Conservation (phyloP, 2,888 invertebrate genomes). For the Drosophila pegasa region DNA sequence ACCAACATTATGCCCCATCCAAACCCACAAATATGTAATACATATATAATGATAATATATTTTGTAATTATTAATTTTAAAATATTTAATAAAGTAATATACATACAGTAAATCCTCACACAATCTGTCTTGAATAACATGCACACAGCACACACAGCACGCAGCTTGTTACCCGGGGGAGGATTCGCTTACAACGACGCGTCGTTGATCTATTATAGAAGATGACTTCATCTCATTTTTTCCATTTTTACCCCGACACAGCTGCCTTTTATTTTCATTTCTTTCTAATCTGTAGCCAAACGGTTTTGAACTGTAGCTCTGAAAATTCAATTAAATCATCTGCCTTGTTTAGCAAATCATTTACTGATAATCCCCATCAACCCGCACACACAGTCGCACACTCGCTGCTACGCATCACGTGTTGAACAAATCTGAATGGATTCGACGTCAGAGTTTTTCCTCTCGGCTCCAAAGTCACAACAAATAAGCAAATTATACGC, state of each 20-base stretch:
- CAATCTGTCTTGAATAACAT: constrained; percentile 9
- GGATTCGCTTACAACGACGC: constrained; percentile 36
- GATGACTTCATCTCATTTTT: constrained; percentile 56
- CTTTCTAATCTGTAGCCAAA: constrained; percentile 29
- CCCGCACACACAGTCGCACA: constrained; percentile 1
- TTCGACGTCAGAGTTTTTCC: constrained; percentile 42
- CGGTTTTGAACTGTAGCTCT: constrained; percentile 40
- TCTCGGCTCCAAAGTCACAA: constrained; percentile 14
- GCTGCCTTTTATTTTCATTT: constrained; percentile 13
- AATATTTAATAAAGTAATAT: constrained; percentile 74
- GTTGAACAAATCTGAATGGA: constrained; percentile 47
- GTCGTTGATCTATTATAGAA: constrained; percentile 37
- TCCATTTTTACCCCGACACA: constrained; percentile 41
- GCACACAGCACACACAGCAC: not conserved
- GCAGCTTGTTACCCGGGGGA: constrained; percentile 7
- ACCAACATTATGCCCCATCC: not conserved
- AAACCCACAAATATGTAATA: constrained; percentile 48
- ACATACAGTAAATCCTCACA: constrained; percentile 24
- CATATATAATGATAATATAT: constrained; percentile 69
- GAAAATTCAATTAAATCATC: constrained; percentile 59
- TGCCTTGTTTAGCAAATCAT: constrained; percentile 58
- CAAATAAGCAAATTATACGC: constrained; percentile 11
- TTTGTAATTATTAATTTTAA: constrained; percentile 75
- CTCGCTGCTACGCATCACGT: constrained; percentile 45
- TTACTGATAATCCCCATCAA: constrained; percentile 48